A percentile compares a stretch with the other conserved stretches of the same genome.
phyloP scores from a whole-genome alignment of 2,797 vertebrate genomes.

The Takifugu ocellatus region DNA sequence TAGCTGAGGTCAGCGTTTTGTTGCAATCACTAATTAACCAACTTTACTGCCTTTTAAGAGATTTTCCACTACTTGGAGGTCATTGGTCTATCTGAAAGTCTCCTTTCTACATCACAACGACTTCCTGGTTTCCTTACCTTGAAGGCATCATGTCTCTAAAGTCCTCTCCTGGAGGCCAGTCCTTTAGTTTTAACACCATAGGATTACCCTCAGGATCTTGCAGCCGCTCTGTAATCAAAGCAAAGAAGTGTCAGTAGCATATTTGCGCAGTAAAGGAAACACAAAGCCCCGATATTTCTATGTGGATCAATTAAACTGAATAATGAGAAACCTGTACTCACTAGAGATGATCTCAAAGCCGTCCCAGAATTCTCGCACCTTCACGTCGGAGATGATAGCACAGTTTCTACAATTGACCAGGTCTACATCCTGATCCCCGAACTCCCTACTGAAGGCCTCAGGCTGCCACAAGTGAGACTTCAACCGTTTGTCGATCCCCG shows the following conservation, averaged over 20 bases:
- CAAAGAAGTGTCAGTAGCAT: slow-evolving; percentile 6
- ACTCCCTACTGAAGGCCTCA: slow-evolving; percentile 95
- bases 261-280: neutral
- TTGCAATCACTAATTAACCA: too few species aligned
- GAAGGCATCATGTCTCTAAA: slow-evolving; percentile 99
- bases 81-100: too few species aligned
- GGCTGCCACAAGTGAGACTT: slow-evolving; percentile 89
- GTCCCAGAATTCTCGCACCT: slow-evolving; percentile 99
- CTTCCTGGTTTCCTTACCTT: slow-evolving; percentile 72
- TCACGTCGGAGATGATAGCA: slow-evolving; percentile 97
- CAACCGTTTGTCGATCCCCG: slow-evolving; percentile 93
- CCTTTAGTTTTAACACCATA: slow-evolving; percentile 98
- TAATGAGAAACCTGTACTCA: slow-evolving; percentile 67
- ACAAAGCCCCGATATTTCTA: neutral
- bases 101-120: neutral
- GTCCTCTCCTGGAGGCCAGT: slow-evolving; percentile 98
- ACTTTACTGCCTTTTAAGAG: too few species aligned
- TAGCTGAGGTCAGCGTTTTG: too few species aligned
- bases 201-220: slow-evolving; percentile 87
- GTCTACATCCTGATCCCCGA: slow-evolving; percentile 98
- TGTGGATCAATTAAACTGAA: neutral
- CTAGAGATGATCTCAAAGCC: slow-evolving; percentile 96
- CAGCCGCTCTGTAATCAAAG: slow-evolving; percentile 80
- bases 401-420: slow-evolving; percentile 99
- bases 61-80: too few species aligned